A percentile compares a stretch with the other conserved stretches of the same genome.
Conservation (phyloP, 2,888 invertebrate genomes). For the Emesis castigata region DNA sequence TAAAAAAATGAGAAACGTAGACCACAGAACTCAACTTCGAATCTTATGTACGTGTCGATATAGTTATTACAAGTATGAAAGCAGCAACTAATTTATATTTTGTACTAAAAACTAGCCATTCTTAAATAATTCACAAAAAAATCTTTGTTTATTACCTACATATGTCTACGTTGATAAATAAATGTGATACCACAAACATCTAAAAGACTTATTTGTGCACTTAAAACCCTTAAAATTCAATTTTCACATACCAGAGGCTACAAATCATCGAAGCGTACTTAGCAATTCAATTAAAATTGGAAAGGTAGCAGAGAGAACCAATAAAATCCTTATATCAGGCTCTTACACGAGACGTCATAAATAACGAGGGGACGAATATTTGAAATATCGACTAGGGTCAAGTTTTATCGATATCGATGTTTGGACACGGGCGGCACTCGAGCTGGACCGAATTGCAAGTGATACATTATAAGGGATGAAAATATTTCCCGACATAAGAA, state of each 20-base stretch:
- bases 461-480: constrained; percentile 84
- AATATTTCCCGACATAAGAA: constrained; percentile 80
- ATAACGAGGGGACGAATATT: constrained; percentile 74
- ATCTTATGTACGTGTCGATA: too few relatives aligned
- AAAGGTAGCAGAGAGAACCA: constrained; percentile 71
- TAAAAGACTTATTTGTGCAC: not conserved
- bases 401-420: constrained; percentile 70
- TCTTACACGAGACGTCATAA: constrained; percentile 76
- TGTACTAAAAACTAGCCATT: too few relatives aligned
- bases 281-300: constrained; percentile 78
- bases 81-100: too few relatives aligned
- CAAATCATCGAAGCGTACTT: constrained; percentile 74
- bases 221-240: constrained; percentile 10
- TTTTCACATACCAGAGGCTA: constrained; percentile 24
- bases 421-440: constrained; percentile 68
- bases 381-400: constrained; percentile 74
- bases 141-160: too few relatives aligned
- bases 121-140: too few relatives aligned
- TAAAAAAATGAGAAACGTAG: too few relatives aligned
- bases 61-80: too few relatives aligned
- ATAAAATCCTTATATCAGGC: constrained; percentile 79
- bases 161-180: not conserved
- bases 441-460: constrained; percentile 70
- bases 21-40: too few relatives aligned
- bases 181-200: not conserved